phyloP scores from a whole-genome alignment of 1,140 invertebrate species.

The Vanessa atalanta region DNA sequence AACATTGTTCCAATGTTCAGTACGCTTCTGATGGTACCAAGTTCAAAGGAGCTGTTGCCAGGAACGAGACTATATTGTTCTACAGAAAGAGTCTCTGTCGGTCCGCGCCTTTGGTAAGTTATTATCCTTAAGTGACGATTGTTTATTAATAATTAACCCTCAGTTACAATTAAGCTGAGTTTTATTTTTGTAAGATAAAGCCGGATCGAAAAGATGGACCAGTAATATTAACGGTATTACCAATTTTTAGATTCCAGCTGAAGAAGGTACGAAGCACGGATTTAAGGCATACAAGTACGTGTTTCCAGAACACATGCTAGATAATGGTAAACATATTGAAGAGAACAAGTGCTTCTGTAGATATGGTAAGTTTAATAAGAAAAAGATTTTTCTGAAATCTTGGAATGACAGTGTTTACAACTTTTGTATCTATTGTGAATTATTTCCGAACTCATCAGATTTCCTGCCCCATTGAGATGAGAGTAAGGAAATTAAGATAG shows the following conservation, averaged over 20 bases:
- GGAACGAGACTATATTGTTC: conserved; percentile 86
- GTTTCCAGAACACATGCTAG: conserved; percentile 87
- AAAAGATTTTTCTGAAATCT: neutral
- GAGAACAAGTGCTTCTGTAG: conserved; percentile 91
- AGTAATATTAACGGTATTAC: neutral
- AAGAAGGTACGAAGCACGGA: conserved; percentile 81
- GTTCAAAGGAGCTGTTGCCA: conserved; percentile 86
- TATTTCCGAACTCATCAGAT: no score
- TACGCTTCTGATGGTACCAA: conserved; percentile 93
- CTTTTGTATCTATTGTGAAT: no score
- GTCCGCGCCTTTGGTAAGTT: conserved; percentile 85
- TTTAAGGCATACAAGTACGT: conserved; percentile 85
- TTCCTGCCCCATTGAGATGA: no score
- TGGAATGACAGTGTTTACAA: no score
- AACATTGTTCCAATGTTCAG: conserved; percentile 88
- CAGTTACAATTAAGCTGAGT: no score
- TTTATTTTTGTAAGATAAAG: no score
- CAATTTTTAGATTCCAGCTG: conserved; percentile 81
- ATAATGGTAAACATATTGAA: conserved; percentile 86
- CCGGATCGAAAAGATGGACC: neutral
- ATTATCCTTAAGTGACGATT: neutral
- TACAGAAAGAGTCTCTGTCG: conserved; percentile 92
- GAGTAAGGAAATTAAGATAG: neutral
- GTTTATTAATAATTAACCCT: no score
- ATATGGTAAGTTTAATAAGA: conserved; percentile 64